phyloP scores from a whole-genome alignment of 2,113 vertebrate species.

The Candoia aspera region DNA sequence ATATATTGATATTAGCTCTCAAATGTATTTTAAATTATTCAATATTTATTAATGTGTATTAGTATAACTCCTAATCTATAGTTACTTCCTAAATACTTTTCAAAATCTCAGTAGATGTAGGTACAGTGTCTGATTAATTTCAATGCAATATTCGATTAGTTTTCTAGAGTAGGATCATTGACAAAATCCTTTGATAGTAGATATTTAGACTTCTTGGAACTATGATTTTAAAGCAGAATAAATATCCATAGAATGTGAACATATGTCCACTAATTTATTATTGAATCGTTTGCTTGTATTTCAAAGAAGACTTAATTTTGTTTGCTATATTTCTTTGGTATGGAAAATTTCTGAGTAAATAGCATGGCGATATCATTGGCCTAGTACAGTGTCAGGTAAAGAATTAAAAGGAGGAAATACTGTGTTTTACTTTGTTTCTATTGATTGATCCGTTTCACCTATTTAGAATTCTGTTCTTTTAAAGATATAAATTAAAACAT shows the following conservation, averaged over 20 bases:
- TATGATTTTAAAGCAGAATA: constrained; percentile 48
- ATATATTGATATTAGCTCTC: not conserved
- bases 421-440: not conserved
- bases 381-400: not conserved
- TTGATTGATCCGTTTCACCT: constrained; percentile 32
- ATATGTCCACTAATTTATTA: constrained; percentile 42
- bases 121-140: not conserved
- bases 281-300: constrained; percentile 26
- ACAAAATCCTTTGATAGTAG: constrained; percentile 40
- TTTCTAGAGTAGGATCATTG: constrained; percentile 28
- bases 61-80: not conserved
- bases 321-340: constrained; percentile 38
- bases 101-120: not conserved
- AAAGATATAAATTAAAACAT: constrained; percentile 30
- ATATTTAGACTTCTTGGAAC: constrained; percentile 35
- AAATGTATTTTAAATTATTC: not conserved
- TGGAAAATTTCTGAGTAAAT: constrained; percentile 42
- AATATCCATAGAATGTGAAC: constrained; percentile 41
- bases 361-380: constrained; percentile 37
- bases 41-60: too few relatives aligned
- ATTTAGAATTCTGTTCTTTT: not conserved
- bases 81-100: not conserved
- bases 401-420: not conserved
- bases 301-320: constrained; percentile 54
- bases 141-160: not conserved